These are phyloP conservation scores for Homarus americanus DNA, from an alignment of 1,140 invertebrate genomes.

Conservation along the genomic window DNA sequence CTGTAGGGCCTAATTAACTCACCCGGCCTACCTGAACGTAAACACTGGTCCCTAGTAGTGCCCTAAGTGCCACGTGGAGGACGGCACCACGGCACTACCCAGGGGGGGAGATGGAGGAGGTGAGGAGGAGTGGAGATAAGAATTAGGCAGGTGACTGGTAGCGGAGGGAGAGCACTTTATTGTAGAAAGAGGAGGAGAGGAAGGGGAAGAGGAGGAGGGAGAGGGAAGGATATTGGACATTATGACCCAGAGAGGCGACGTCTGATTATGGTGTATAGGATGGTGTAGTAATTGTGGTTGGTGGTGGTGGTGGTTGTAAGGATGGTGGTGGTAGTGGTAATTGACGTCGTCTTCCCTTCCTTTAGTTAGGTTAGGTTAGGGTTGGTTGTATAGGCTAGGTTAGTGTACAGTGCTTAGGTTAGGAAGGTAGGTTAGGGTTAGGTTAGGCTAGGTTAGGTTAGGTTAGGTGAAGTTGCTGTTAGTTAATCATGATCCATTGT, in stretches of 20 bases:
- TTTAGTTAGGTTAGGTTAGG: too few relatives aligned
- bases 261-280: too few relatives aligned
- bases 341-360: not conserved
- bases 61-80: too few relatives aligned
- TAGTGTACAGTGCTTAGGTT: not conserved
- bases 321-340: not conserved
- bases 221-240: not conserved
- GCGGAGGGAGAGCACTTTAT: not conserved
- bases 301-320: not conserved
- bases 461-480: too few relatives aligned
- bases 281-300: not conserved
- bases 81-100: too few relatives aligned
- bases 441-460: too few relatives aligned
- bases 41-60: too few relatives aligned
- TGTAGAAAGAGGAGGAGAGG: not conserved
- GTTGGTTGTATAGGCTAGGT: not conserved
- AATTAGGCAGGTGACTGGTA: not conserved
- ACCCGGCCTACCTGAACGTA: too few relatives aligned
- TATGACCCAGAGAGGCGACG: too few relatives aligned
- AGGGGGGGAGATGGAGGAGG: not conserved
- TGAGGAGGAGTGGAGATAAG: slow-evolving; percentile 5
- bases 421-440: not conserved
- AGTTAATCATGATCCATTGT: too few relatives aligned
- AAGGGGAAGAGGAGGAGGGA: not conserved
- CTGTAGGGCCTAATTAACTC: not conserved